Base-by-base conservation (phyloP, 1,140 invertebrate species). In the Aphelinus certus region DNA sequence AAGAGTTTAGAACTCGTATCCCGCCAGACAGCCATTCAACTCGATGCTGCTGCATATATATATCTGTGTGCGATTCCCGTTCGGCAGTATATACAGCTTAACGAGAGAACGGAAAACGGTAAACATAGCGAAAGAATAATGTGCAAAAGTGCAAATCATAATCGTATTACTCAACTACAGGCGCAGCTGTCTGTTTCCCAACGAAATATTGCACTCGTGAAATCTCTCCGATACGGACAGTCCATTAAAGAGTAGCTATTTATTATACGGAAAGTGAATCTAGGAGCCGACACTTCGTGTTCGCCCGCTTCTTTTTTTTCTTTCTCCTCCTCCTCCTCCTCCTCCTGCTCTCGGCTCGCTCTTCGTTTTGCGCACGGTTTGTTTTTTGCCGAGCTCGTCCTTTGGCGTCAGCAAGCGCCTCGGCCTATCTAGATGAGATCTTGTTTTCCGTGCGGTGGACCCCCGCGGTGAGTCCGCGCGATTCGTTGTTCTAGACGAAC, bases 381-480 rank as follows among this genome's bases (percentile, higher is more conserved):
- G 67, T 73, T 66, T 43, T 73, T 73, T 60, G 47, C 57, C n/a
- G 53, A 64, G 62, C 53, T 5, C 55, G 56, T 2, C 7, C 26
- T 3, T n/a, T 10, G 60, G 66, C 55, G 51, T 71, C 70, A 64
- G 71, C 26, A 64, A 63, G 70, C 70, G 62, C 9, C 70, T 57
- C 61, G 51, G 76, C 75, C 80, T 87, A 87, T 87, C 85, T 86
- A 85, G 84, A 86, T 86, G 84, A 87, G 84, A 87, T 87, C 86
- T 87, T 80, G 82, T 83, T 84, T 84, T 82, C 82, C 81, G 73
- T 82, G 67, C 61, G 79, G 72, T 47, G 81, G 80, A 79, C 81
- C 81, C 82, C 85, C 78, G 83, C 78, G 81, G 84, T 76, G 84
- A 71, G 73, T 72, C 78, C 78, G 80, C 26, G 26, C 82, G 80